Evolutionary conservation across 2,113 vertebrate species (phyloP), one percentile per base, ranked within the genome.

Genomic region (Lethenteron camtschaticum): DNA sequence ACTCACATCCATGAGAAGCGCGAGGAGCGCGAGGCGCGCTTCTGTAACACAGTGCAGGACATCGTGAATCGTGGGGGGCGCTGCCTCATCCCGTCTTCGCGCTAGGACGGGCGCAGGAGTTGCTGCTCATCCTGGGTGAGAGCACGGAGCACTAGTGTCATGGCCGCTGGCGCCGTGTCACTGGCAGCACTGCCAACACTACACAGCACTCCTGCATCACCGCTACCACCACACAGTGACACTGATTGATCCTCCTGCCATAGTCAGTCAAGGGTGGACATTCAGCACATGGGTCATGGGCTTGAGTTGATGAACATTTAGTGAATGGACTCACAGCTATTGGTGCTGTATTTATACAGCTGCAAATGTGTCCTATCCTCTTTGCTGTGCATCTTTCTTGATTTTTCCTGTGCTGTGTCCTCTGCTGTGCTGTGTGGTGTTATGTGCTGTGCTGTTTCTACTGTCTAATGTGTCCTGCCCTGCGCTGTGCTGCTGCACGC

Each of bases 1-100:
- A 96, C 92, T 3, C 92, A 97, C 56, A 96, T 97, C 68, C 91
- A 97, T 1, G 92, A 97, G 74, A 97, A 96, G 75, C 82, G 92
- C 56, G 91, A 97, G 14, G 92, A 97, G 73, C 79, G 92, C 12
- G 92, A 95, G 73, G 90, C 90, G 1, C 78, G 92, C 1, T 97
- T 97, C 83, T 97, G 92, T 68, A 96, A 96, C 78, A 96, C 90
- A 0, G 90, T 97, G 0, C 92, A 97, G 0, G 91, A 97, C 74
- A 95, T 97, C 1, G 92, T 97, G 1, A 96, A 97, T 70, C 80
- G 90, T 71, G 92, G 94, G 60, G 92, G 91, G 9, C 81, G 90
- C 73, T 92, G 89, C 3, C 85, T 96, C 63, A 99, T 96, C 73
- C 90, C 0, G 94, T 99, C 63, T 99, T 99, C 20, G 92, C 92